These are phyloP conservation scores for Augiades crinisus DNA, from an alignment of 2,888 invertebrate genomes.

Conservation along the genomic window DNA sequence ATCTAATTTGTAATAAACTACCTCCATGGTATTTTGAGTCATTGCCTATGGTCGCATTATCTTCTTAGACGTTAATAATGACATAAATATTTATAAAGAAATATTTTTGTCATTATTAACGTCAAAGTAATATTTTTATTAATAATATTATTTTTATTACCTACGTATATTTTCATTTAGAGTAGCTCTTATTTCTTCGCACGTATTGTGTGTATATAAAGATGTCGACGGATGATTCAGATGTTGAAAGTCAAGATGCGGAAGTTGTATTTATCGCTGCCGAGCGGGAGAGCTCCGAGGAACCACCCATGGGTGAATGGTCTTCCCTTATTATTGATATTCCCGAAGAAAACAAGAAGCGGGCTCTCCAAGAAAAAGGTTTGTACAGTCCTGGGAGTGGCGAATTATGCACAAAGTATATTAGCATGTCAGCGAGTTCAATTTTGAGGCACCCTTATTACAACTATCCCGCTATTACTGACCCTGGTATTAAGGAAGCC, in stretches of 20 bases:
- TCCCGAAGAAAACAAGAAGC: slow-evolving; percentile 45
- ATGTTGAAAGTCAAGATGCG: slow-evolving; percentile 26
- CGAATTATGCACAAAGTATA: slow-evolving; percentile 56
- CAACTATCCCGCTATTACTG: slow-evolving; percentile 55
- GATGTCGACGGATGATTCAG: slow-evolving; percentile 35
- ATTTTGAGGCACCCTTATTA: slow-evolving; percentile 57
- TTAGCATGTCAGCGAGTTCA: slow-evolving; percentile 53
- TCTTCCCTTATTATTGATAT: slow-evolving; percentile 48
- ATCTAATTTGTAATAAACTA: no score
- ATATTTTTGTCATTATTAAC: no score
- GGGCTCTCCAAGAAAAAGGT: slow-evolving; percentile 39
- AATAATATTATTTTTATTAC: not conserved
- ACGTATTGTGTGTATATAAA: slow-evolving; percentile 9
- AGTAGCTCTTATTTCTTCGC: no score
- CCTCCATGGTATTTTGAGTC: no score
- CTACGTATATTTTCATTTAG: slow-evolving; percentile 17
- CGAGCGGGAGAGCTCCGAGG: slow-evolving; percentile 48
- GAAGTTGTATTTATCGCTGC: slow-evolving; percentile 35
- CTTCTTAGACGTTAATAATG: no score
- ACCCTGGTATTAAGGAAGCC: slow-evolving; percentile 59
- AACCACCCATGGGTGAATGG: slow-evolving; percentile 59
- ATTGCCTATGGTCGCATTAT: no score
- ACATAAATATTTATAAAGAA: no score
- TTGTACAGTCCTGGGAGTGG: slow-evolving; percentile 54
- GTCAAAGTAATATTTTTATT: no score